A percentile compares a stretch with the other conserved stretches of the same genome.
phyloP scores from a whole-genome alignment of 2,797 vertebrate species.

The Sardinella longiceps region DNA sequence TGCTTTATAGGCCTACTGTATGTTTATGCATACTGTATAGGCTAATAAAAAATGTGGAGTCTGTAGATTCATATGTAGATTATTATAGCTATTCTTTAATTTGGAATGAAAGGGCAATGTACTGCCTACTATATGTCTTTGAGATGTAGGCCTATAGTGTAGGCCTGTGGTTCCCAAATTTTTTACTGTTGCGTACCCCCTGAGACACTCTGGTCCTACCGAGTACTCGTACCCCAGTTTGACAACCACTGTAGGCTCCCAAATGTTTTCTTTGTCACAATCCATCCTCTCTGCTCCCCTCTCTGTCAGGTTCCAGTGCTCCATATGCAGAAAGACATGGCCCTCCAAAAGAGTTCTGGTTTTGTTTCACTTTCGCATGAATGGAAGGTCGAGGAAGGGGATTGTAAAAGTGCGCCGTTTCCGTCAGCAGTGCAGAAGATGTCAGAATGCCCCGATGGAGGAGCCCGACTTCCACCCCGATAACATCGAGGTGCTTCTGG shows the following conservation, averaged over 20 bases:
- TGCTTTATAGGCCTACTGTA: too few species aligned
- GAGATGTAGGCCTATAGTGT: too few species aligned
- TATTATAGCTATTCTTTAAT: too few species aligned
- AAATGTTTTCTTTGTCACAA: background rate
- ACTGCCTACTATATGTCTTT: too few species aligned
- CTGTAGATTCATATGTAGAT: too few species aligned
- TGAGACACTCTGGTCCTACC: too few species aligned
- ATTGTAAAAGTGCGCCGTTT: conserved; percentile 57
- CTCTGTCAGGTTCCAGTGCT: conserved; percentile 64
- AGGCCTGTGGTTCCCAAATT: too few species aligned
- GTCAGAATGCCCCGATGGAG: conserved; percentile 47
- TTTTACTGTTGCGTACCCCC: too few species aligned
- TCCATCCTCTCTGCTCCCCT: background rate
- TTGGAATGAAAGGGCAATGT: too few species aligned
- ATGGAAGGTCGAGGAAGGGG: conserved; percentile 22
- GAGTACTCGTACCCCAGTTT: too few species aligned
- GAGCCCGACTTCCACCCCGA: conserved; percentile 11
- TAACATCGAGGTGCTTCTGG: conserved; percentile 61
- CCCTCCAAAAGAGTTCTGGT: conserved; percentile 66
- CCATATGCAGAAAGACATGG: conserved; percentile 62
- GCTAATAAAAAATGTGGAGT: background rate
- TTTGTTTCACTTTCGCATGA: conserved; percentile 65
- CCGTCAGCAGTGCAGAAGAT: conserved; percentile 65
- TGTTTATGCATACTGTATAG: background rate
- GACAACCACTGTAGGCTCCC: too few species aligned